phyloP scores from a whole-genome alignment of 2,888 invertebrate genomes.

The Leptinotarsa rubiginosa region DNA sequence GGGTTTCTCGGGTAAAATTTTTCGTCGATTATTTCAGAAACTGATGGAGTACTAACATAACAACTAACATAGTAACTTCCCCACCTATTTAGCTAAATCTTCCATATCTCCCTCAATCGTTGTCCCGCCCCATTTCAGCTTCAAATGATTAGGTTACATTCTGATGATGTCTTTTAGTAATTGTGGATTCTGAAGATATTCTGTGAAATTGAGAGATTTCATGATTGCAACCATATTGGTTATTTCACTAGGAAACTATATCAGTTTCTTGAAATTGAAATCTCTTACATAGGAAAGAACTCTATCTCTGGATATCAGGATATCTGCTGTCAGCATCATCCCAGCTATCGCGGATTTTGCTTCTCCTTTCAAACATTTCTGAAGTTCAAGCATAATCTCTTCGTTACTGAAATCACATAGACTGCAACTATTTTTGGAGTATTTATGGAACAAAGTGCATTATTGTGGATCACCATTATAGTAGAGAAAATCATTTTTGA shows the following conservation, averaged over 20 bases:
- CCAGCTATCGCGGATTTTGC: conserved; percentile 11
- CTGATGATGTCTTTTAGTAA: conserved; percentile 9
- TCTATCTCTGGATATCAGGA: not conserved
- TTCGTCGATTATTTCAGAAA: too few relatives aligned
- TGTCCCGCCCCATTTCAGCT: conserved; percentile 2
- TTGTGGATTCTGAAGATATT: conserved; percentile 6
- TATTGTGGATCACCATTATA: not conserved
- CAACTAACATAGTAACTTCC: not conserved
- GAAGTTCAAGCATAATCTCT: too few relatives aligned
- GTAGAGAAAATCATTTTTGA: not conserved
- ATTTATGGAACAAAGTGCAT: not conserved
- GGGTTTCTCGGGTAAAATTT: too few relatives aligned
- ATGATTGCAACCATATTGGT: conserved; percentile 11
- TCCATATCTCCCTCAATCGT: not conserved
- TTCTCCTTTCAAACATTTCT: not conserved
- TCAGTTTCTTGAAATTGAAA: not conserved
- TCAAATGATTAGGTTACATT: not conserved
- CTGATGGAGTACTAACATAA: not conserved
- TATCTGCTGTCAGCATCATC: conserved; percentile 8
- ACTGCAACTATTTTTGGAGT: not conserved
- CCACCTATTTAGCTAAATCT: conserved; percentile 17
- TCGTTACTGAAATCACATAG: conserved; percentile 6
- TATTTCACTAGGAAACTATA: conserved; percentile 1
- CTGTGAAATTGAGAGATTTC: not conserved
- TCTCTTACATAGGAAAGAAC: not conserved